Percentiles rank a stretch among this genome's conserved stretches.
Evolutionary conservation across 1,140 invertebrate genomes (phyloP).

Genomic region (Samia ricini): DNA sequence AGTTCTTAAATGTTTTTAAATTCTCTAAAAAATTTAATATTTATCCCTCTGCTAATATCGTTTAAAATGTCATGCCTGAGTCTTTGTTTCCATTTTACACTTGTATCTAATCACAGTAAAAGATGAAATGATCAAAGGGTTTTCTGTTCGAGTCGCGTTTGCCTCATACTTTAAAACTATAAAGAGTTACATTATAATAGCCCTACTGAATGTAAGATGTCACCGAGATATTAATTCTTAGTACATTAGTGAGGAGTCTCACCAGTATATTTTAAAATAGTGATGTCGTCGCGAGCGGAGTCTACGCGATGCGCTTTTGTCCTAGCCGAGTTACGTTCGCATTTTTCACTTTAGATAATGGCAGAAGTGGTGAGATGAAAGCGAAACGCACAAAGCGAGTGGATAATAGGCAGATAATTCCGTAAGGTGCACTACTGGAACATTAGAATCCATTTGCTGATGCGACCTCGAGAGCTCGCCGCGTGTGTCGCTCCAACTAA

Average conservation of each 20-base stretch:
- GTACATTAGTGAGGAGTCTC: neutral
- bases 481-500: neutral
- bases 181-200: neutral
- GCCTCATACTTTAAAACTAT: neutral
- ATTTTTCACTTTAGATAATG: conserved; percentile 41
- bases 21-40: no score
- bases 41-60: no score
- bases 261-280: neutral
- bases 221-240: neutral
- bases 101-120: no score
- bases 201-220: neutral
- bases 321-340: neutral
- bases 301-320: neutral
- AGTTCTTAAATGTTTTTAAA: no score
- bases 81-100: no score
- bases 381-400: conserved; percentile 65
- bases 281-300: neutral
- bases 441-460: conserved; percentile 61
- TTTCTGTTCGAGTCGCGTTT: neutral
- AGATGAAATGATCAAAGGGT: neutral
- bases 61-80: no score
- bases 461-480: neutral
- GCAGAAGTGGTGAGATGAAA: conserved; percentile 52
- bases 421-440: conserved; percentile 46
- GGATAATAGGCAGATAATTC: conserved; percentile 73